Conservation (phyloP, 2,888 invertebrate genomes). For the Clanis bilineata region DNA sequence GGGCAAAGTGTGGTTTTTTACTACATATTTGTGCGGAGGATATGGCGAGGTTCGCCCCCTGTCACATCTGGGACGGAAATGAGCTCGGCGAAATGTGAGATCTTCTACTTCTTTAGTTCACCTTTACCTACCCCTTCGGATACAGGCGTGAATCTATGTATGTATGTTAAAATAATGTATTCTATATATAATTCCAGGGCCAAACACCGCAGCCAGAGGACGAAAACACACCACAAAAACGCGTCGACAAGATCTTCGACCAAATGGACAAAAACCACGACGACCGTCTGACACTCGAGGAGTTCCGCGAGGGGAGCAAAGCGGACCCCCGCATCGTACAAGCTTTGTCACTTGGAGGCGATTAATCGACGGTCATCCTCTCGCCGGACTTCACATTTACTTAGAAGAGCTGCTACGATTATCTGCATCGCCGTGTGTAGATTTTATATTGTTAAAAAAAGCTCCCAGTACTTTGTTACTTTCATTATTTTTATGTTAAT, state of each 20-base stretch:
- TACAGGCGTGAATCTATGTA: no score
- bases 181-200: slow-evolving; percentile 83
- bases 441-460: not conserved
- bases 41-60: no score
- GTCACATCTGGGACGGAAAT: no score
- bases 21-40: no score
- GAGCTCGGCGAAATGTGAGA: no score
- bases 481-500: no score
- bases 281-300: slow-evolving; percentile 96
- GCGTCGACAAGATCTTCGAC: slow-evolving; percentile 99
- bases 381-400: slow-evolving; percentile 77
- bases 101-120: no score
- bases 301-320: slow-evolving; percentile 98
- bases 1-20: no score
- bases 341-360: slow-evolving; percentile 92
- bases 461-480: no score
- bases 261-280: slow-evolving; percentile 99
- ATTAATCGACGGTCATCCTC: slow-evolving; percentile 83
- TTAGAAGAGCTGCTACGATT: slow-evolving; percentile 45
- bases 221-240: slow-evolving; percentile 96
- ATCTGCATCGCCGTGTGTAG: slow-evolving; percentile 41
- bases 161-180: not conserved
- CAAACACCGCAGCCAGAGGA: slow-evolving; percentile 94
- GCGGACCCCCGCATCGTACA: slow-evolving; percentile 99
- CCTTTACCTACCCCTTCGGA: no score